Conservation (phyloP, 2,888 invertebrate species). For the Arenicola marina region DNA sequence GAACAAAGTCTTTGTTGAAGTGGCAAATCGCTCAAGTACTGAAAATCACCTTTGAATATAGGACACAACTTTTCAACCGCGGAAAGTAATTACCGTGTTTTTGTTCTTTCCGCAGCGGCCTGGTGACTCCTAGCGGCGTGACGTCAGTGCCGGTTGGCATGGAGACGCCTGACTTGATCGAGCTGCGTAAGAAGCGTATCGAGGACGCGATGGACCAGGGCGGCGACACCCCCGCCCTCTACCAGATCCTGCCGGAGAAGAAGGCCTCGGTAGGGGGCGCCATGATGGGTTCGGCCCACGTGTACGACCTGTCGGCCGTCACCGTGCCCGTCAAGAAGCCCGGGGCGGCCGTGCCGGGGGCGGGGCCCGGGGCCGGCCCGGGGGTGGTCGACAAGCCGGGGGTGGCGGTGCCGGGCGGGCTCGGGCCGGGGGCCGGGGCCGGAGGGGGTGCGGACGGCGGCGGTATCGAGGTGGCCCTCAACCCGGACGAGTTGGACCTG, state of each 20-base stretch:
- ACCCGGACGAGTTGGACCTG: slow-evolving; percentile 95
- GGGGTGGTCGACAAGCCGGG: slow-evolving; percentile 90
- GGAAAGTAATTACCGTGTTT: background rate
- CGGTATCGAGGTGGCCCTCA: slow-evolving; percentile 87
- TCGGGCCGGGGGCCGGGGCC: slow-evolving; percentile 95
- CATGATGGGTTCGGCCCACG: slow-evolving; percentile 97
- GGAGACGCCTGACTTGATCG: slow-evolving; percentile 98
- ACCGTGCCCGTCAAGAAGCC: no score
- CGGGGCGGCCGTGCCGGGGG: slow-evolving; percentile 93
- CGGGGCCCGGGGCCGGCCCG: slow-evolving; percentile 93
- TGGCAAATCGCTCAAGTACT: background rate
- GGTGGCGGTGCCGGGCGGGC: slow-evolving; percentile 78
- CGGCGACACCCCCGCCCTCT: slow-evolving; percentile 93
- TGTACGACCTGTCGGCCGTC: slow-evolving; percentile 82
- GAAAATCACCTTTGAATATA: no score
- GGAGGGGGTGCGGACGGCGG: slow-evolving; percentile 73
- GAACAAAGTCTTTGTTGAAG: background rate
- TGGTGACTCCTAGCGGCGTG: slow-evolving; percentile 93
- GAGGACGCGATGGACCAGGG: slow-evolving; percentile 94
- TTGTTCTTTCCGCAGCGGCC: slow-evolving; percentile 46
- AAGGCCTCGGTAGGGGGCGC: slow-evolving; percentile 72
- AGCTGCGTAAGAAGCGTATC: slow-evolving; percentile 93
- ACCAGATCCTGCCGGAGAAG: slow-evolving; percentile 94
- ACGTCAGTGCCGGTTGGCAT: slow-evolving; percentile 89
- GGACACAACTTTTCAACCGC: no score